Conservation (phyloP, 2,113 vertebrate genomes). For the Antechinus stuartii region DNA sequence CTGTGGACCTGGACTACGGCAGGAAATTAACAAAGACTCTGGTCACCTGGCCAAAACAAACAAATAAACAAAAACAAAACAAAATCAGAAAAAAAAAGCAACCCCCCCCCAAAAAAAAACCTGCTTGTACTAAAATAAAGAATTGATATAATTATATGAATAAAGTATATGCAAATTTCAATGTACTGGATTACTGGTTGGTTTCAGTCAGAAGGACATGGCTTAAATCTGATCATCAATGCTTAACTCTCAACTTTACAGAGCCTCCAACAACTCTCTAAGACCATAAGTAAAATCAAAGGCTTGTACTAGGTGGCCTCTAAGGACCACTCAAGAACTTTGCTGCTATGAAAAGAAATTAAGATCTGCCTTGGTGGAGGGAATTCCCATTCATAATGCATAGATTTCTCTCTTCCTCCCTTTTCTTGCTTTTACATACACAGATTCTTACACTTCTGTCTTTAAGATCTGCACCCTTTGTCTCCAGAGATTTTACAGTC, state of each 20-base stretch:
- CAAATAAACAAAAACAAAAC: neutral
- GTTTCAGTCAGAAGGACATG: neutral
- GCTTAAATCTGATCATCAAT: neutral
- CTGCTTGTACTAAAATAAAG: neutral
- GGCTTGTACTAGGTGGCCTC: neutral
- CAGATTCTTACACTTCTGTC: neutral
- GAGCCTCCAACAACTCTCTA: neutral
- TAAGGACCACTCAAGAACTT: neutral
- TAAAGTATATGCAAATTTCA: neutral
- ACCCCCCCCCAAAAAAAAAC: too few species aligned
- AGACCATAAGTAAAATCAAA: neutral
- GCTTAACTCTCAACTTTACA: neutral
- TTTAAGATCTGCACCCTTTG: neutral
- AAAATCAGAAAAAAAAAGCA: neutral
- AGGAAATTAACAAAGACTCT: conserved; percentile 62
- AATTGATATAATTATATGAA: neutral
- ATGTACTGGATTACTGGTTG: neutral
- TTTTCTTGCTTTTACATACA: neutral
- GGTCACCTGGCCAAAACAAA: neutral
- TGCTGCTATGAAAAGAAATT: neutral
- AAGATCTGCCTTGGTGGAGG: neutral
- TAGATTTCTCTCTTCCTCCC: neutral
- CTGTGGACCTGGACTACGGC: neutral
- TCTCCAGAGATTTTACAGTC: neutral
- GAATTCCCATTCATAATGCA: neutral